Evolutionary conservation across 2,797 vertebrate genomes (phyloP), one percentile per base, ranked within the genome.

Genomic region (Podarcis lilfordi): DNA sequence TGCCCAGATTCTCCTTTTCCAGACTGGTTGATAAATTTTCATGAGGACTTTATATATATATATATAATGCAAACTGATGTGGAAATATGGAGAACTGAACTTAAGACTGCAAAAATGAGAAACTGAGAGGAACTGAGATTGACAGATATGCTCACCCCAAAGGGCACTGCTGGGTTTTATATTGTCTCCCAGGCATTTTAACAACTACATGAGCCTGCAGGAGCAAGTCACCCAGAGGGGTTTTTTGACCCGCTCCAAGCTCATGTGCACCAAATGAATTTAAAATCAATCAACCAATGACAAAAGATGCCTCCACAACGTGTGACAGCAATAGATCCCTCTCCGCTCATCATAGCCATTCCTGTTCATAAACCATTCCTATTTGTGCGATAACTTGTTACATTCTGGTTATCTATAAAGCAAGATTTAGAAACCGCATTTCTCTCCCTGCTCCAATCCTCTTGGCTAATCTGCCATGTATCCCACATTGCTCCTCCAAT

Each of bases 401-500:
- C 37, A 15, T 92, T 72, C 0, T 0, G 64, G 50, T 68, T 86
- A 0, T 15, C 1, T 1, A 6, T 61, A 27, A 80, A 76, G 25
- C 55, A 92, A 82, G 32, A 35, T 27, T 21, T 82, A 8, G 68
- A 75, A 35, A 64, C 1, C 5, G 25, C 37, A 78, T 77, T 69
- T 68, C 11, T 13, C 50, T 23, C 19, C 29, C 5, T 66, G 40
- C 0, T 86, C 19, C 25, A 50, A 55, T 82, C 3, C 79, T 68
- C 88, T 86, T 45, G 68, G 86, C 74, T 90, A 82, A 43, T 1
- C 79, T 50, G 2, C 35, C 32, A 81, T 32, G 45, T 92, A 68
- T 80, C 29, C 84, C 4, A 35, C 29, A 71, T 61, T 8, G 71
- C 35, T 86, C 91, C 87, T 69, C 78, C 17, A 90, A 21, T 78